phyloP scores from a whole-genome alignment of 2,113 vertebrate genomes.

The Rhabdomys dilectus region DNA sequence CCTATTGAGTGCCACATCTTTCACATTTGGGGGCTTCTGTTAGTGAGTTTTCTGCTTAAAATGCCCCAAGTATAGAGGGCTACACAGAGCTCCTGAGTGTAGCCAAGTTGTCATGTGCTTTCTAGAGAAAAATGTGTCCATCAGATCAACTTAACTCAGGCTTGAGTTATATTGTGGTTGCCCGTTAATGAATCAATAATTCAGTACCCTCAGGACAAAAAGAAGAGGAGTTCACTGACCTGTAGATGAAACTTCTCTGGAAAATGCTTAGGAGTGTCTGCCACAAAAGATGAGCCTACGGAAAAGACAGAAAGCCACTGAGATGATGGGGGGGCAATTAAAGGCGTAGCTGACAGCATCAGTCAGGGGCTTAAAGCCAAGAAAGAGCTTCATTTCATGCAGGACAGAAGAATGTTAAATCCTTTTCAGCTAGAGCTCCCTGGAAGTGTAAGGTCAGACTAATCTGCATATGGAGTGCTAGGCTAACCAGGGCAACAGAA shows the following conservation, averaged over 20 bases:
- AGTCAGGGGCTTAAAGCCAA: neutral
- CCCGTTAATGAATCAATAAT: constrained; percentile 29
- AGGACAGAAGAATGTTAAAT: neutral
- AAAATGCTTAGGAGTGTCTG: neutral
- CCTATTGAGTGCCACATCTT: neutral
- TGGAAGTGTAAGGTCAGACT: neutral
- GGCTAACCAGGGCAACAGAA: neutral
- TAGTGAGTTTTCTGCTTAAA: neutral
- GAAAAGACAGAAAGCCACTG: neutral
- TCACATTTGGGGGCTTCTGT: neutral
- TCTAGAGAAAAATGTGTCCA: neutral
- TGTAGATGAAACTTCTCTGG: neutral
- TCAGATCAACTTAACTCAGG: neutral
- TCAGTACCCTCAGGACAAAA: neutral
- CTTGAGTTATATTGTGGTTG: neutral
- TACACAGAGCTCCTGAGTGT: neutral
- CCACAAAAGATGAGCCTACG: neutral
- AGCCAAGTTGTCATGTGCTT: neutral
- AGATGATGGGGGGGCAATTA: neutral
- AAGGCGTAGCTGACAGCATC: neutral
- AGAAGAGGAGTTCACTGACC: neutral
- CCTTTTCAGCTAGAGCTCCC: neutral
- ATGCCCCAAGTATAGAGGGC: neutral
- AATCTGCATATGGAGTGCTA: neutral
- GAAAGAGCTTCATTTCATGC: neutral